A percentile compares a stretch with the other conserved stretches of the same genome.
phyloP scores from a whole-genome alignment of 30 jellyfish, hydroid and myxozoan species.

The Aurelia sp. region DNA sequence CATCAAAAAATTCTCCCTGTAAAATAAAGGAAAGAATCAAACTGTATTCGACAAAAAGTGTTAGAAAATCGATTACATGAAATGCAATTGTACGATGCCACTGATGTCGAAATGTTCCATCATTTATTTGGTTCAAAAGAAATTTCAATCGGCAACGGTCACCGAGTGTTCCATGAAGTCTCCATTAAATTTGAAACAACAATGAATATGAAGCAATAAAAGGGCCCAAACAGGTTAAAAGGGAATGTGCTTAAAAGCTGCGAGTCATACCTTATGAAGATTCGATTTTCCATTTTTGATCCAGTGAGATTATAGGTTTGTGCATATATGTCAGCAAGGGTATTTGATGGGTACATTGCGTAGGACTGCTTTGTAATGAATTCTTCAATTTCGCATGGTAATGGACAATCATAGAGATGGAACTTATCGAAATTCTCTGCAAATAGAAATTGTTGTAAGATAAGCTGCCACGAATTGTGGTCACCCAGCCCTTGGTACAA shows the following conservation, averaged over 20 bases:
- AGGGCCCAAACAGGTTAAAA: background rate
- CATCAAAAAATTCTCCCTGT: constrained; percentile 77
- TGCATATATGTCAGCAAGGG: constrained; percentile 27
- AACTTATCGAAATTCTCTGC: constrained; percentile 68
- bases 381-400: constrained; percentile 81
- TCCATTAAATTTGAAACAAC: too few relatives aligned
- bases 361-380: constrained; percentile 69
- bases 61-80: background rate
- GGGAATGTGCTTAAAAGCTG: background rate
- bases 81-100: background rate
- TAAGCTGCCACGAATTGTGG: background rate
- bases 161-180: too few relatives aligned
- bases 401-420: constrained; percentile 68
- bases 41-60: background rate
- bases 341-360: constrained; percentile 78
- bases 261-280: constrained; percentile 39
- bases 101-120: background rate
- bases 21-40: background rate
- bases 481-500: background rate
- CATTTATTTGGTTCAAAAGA: background rate
- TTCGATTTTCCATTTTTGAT: constrained; percentile 21
- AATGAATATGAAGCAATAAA: background rate
- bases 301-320: constrained; percentile 15
- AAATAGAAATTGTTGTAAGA: background rate
- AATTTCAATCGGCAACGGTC: background rate